Conservation (phyloP, 1,140 invertebrate species). For the Lepidurus arcticus region DNA sequence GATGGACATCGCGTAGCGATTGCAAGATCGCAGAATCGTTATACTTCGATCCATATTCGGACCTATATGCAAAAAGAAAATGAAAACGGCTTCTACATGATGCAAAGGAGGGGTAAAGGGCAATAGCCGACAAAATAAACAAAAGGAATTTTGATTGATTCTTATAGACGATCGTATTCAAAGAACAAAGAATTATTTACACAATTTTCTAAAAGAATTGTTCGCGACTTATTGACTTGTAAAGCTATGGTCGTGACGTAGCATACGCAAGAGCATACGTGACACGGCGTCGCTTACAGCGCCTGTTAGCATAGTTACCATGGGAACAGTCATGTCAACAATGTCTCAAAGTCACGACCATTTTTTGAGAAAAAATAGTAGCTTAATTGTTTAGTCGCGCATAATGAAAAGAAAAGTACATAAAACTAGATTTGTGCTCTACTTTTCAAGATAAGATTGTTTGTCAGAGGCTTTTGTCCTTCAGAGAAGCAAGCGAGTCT, state of each 20-base stretch:
- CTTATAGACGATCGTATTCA: conserved; percentile 12
- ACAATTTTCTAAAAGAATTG: background rate
- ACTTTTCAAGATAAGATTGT: too few species aligned
- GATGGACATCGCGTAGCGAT: conserved; percentile 28
- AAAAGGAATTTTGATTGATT: background rate
- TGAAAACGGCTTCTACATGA: background rate
- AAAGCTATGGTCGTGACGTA: too few species aligned
- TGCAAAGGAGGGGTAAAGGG: background rate
- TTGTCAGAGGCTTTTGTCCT: background rate
- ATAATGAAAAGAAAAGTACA: too few species aligned
- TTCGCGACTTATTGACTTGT: too few species aligned
- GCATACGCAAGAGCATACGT: too few species aligned
- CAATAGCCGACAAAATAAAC: background rate
- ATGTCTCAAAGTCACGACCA: too few species aligned
- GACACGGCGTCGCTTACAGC: too few species aligned
- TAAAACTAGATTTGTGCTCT: too few species aligned
- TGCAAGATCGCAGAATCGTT: conserved; percentile 27
- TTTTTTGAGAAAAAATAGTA: too few species aligned
- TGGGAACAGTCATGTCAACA: too few species aligned
- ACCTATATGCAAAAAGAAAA: background rate
- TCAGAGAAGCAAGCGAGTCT: background rate
- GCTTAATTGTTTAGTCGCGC: too few species aligned
- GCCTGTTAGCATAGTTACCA: too few species aligned
- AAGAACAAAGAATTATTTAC: background rate
- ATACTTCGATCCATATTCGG: conserved; percentile 18